These are phyloP conservation scores for Zoanthus solanderi DNA, from an alignment of 92 coral and sea anemone genomes.

Conservation along the genomic window DNA sequence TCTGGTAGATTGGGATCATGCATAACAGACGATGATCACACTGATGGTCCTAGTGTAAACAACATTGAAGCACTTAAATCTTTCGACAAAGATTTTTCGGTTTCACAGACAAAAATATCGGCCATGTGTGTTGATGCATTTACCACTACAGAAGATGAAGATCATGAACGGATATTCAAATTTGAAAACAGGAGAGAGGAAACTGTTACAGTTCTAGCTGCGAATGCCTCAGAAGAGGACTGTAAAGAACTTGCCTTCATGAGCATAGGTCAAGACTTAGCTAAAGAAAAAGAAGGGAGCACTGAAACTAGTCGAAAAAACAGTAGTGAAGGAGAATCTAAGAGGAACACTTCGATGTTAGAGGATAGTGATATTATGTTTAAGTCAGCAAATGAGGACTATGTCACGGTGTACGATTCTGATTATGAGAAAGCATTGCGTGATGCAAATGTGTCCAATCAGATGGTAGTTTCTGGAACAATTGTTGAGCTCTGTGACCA, in stretches of 20 bases:
- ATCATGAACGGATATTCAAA: slow-evolving; percentile 4
- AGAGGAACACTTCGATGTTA: slow-evolving; percentile 65
- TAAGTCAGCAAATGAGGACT: slow-evolving; percentile 88
- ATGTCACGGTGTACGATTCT: slow-evolving; percentile 82
- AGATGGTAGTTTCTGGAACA: slow-evolving; percentile 42
- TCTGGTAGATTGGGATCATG: slow-evolving; percentile 47
- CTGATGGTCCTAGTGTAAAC: slow-evolving; percentile 12
- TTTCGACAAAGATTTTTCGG: slow-evolving; percentile 47
- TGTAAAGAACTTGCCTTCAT: slow-evolving; percentile 40
- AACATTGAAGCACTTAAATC: slow-evolving; percentile 40
- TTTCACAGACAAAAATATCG: slow-evolving; percentile 37
- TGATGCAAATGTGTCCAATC: not conserved
- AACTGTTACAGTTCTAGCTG: not conserved
- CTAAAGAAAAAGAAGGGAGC: slow-evolving; percentile 45
- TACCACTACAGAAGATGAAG: slow-evolving; percentile 68
- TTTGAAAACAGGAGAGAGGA: not conserved
- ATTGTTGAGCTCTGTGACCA: slow-evolving; percentile 43
- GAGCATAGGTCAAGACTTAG: slow-evolving; percentile 48
- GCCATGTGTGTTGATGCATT: slow-evolving; percentile 81
- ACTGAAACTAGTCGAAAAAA: slow-evolving; percentile 58
- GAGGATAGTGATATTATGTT: slow-evolving; percentile 86
- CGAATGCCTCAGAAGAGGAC: slow-evolving; percentile 37
- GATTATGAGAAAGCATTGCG: slow-evolving; percentile 40
- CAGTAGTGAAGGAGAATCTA: slow-evolving; percentile 79
- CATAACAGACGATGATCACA: slow-evolving; percentile 46